A percentile compares a stretch with the other conserved stretches of the same genome.
Evolutionary conservation across 2,113 vertebrate species (phyloP).

Genomic region (Centropristis striata): DNA sequence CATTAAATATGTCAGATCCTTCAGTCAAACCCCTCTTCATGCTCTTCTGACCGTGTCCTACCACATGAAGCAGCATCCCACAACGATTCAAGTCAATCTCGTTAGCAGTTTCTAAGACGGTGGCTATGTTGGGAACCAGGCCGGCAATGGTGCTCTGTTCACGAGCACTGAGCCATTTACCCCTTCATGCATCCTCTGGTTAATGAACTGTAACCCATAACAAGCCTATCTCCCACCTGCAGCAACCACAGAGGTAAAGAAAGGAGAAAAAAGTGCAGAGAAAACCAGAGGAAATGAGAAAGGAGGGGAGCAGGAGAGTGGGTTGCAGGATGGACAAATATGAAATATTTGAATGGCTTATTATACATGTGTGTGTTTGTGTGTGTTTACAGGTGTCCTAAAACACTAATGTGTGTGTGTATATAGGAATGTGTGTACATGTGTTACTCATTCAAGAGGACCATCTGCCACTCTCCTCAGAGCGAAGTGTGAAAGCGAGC

Average conservation of each 20-base stretch:
- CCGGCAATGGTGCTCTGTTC: conserved; percentile 20
- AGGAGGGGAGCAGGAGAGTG: background rate
- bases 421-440: conserved; percentile 37
- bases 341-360: conserved; percentile 27
- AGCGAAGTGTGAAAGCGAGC: conserved; percentile 71
- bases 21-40: background rate
- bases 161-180: conserved; percentile 7
- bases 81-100: background rate
- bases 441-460: conserved; percentile 67
- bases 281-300: conserved; percentile 2
- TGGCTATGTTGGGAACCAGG: background rate
- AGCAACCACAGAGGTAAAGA: conserved; percentile 16
- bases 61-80: conserved; percentile 5
- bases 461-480: conserved; percentile 77
- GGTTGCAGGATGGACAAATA: conserved; percentile 13
- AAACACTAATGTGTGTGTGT: conserved; percentile 38
- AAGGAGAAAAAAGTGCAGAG: background rate
- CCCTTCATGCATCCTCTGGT: conserved; percentile 1
- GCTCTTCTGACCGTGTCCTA: background rate
- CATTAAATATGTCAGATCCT: background rate
- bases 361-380: conserved; percentile 31
- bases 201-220: conserved; percentile 30
- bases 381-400: conserved; percentile 26
- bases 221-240: conserved; percentile 31
- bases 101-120: conserved; percentile 3